Evolutionary conservation across 2,888 invertebrate species (phyloP), one percentile per base, ranked within the genome.

Genomic region (Agrochola lota): DNA sequence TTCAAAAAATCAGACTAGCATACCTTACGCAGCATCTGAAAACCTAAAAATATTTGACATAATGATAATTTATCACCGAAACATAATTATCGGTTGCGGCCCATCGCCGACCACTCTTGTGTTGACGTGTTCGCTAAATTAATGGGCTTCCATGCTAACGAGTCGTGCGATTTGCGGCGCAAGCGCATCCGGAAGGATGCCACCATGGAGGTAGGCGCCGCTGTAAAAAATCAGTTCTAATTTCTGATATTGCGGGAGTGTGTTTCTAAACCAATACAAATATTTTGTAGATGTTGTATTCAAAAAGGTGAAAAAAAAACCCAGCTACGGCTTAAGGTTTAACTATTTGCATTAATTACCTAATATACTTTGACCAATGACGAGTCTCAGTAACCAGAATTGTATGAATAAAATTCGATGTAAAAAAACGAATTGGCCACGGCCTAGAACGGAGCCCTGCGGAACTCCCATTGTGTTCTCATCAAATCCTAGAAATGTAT

Each of bases 61-160:
- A 80, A 77, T 60, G 23, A 76, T 77, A 87, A 89, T 88, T 80
- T 78, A 84, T 85, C 80, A 85, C 89, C 90, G n/a, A 78, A 84
- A 85, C 88, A 91, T 92, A 90, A 91, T 85, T 77, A 88, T 89
- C 63, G 81, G 93, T 92, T 90, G 81, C 91, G 91, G 80, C 91
- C 91, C 94, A 94, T 95, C 90, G 91, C 92, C 81, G 43, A 82
- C 81, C 93, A 92, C 92, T 93, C 90, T 89, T 77, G 93, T 94
- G 95, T 94, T 95, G 95, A 95, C 94, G 87, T 93, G 91, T 92
- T 86, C 85, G 85, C 87, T 81, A 91, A 91, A 96, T 94, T 94
- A 94, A 95, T 95, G 94, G 87, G 81, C 83, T 88, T 79, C 84
- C 81, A 30, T 71, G 81, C 87, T 89, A 95, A 94, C 94, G 93